Conservation (phyloP, 2,113 vertebrate species). For the Acinonyx jubatus region DNA sequence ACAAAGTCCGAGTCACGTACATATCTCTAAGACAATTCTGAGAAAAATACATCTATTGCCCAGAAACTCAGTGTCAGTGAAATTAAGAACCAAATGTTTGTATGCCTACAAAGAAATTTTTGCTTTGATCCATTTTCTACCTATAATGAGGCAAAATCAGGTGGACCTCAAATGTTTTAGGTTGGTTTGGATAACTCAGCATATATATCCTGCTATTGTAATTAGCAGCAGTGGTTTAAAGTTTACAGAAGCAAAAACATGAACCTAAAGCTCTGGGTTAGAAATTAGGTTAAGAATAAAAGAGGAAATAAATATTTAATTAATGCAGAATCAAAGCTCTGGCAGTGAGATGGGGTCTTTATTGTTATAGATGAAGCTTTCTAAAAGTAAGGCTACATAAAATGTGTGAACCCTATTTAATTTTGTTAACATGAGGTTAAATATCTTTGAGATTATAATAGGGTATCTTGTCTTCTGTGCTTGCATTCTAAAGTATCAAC, state of each 20-base stretch:
- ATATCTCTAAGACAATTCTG: neutral
- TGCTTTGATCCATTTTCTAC: neutral
- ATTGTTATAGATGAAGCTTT: neutral
- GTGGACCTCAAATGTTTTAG: neutral
- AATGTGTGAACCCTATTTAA: neutral
- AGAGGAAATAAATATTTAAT: neutral
- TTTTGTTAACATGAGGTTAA: neutral
- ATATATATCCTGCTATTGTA: neutral
- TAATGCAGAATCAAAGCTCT: neutral
- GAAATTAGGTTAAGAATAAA: neutral
- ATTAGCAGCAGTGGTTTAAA: neutral
- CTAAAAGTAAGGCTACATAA: neutral
- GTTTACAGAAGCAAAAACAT: neutral
- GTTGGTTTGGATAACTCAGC: neutral
- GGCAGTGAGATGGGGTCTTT: neutral
- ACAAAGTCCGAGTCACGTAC: neutral
- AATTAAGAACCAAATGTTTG: neutral
- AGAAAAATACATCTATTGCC: neutral
- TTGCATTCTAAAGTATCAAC: neutral
- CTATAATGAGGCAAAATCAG: neutral
- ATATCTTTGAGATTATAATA: neutral
- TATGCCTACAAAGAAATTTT: neutral
- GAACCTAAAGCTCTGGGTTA: neutral
- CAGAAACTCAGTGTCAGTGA: neutral
- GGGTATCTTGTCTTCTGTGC: neutral